These are phyloP conservation scores for Lycaena phlaeas DNA, from an alignment of 2,888 invertebrate genomes.

Conservation along the genomic window DNA sequence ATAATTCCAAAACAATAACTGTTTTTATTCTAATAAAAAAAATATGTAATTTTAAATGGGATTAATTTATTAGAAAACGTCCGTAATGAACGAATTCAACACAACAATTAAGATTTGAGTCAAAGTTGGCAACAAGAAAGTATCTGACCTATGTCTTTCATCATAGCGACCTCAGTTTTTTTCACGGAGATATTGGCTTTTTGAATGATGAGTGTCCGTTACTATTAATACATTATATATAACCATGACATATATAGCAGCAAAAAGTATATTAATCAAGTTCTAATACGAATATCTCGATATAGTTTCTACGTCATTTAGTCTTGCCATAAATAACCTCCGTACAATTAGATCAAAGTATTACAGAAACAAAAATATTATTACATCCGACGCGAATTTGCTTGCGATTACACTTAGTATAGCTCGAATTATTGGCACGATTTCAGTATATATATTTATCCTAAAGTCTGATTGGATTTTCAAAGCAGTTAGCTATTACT, in stretches of 20 bases:
- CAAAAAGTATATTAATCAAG: not conserved
- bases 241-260: slow-evolving; percentile 7
- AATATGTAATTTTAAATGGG: too few species aligned
- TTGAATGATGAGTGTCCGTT: slow-evolving; percentile 9
- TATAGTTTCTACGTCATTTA: not conserved
- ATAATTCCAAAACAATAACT: too few species aligned
- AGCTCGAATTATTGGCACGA: slow-evolving; percentile 49
- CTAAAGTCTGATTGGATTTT: slow-evolving; percentile 50
- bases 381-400: slow-evolving; percentile 20
- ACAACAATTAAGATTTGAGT: not conserved
- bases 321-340: slow-evolving; percentile 15
- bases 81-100: not conserved
- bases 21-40: too few species aligned
- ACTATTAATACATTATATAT: slow-evolving; percentile 11
- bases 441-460: slow-evolving; percentile 51
- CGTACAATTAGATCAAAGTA: slow-evolving; percentile 6
- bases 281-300: not conserved
- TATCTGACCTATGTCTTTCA: slow-evolving; percentile 8
- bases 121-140: slow-evolving; percentile 8
- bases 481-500: slow-evolving; percentile 37
- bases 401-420: slow-evolving; percentile 22
- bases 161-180: slow-evolving; percentile 4
- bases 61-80: not conserved
- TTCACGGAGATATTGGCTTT: slow-evolving; percentile 4
- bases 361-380: slow-evolving; percentile 7